Conservation (phyloP, 2,113 vertebrate species). For the Protobothrops mucrosquamatus region DNA sequence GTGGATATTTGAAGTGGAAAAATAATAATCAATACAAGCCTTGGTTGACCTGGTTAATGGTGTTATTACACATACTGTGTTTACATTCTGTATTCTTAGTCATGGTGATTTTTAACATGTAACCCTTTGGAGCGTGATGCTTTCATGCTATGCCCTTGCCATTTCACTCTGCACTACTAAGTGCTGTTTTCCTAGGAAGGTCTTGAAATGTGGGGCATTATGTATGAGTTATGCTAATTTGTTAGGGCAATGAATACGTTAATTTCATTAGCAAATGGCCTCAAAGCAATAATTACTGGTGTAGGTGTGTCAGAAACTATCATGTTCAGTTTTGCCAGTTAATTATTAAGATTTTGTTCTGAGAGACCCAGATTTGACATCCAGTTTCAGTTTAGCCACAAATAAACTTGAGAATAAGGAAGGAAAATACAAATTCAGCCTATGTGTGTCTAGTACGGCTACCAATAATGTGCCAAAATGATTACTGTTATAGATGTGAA, state of each 20-base stretch:
- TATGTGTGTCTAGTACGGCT: constrained; percentile 57
- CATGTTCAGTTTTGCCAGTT: constrained; percentile 99
- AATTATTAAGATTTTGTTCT: constrained; percentile 99
- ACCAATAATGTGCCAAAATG: constrained; percentile 73
- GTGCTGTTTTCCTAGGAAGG: constrained; percentile 77
- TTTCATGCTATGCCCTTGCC: constrained; percentile 70
- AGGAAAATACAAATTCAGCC: constrained; percentile 60
- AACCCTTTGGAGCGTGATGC: constrained; percentile 73
- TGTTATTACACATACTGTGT: constrained; percentile 70
- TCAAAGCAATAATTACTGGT: constrained; percentile 99
- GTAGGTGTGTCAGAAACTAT: constrained; percentile 99
- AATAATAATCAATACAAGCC: constrained; percentile 70
- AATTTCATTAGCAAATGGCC: constrained; percentile 99
- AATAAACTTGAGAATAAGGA: constrained; percentile 69
- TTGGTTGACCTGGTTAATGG: constrained; percentile 72
- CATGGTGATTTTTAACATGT: constrained; percentile 73
- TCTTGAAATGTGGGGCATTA: constrained; percentile 94
- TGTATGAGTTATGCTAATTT: constrained; percentile 99
- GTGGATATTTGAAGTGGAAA: constrained; percentile 74
- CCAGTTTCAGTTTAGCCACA: constrained; percentile 79
- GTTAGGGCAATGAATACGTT: constrained; percentile 99
- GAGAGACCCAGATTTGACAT: constrained; percentile 91
- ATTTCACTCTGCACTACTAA: constrained; percentile 74
- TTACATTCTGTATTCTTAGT: constrained; percentile 75
- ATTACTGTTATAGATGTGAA: constrained; percentile 66